These are phyloP conservation scores for Dinomys branickii DNA, from an alignment of 2,113 vertebrate species.

Conservation along the genomic window DNA sequence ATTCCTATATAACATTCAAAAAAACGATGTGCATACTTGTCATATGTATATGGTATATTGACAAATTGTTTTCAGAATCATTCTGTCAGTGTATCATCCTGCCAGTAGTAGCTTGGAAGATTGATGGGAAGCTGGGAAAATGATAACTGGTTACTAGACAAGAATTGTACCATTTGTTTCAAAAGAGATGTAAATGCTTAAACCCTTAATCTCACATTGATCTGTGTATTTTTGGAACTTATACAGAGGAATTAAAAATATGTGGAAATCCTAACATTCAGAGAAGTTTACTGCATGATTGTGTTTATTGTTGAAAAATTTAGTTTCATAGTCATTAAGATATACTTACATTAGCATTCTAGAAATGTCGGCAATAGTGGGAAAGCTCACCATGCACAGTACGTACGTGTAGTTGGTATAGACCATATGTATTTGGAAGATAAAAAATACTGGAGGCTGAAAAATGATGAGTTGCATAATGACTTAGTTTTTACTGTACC, in stretches of 20 bases:
- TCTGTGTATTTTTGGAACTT: conserved; percentile 6
- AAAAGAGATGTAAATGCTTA: conserved; percentile 44
- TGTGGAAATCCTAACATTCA: not conserved
- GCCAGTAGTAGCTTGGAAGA: not conserved
- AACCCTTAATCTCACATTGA: not conserved
- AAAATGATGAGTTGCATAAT: conserved; percentile 19
- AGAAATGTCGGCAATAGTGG: not conserved
- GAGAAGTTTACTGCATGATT: not conserved
- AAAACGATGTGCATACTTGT: not conserved
- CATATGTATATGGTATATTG: not conserved
- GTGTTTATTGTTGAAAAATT: conserved; percentile 32
- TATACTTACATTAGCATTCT: conserved; percentile 40
- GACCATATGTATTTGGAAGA: not conserved
- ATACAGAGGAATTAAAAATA: conserved; percentile 24
- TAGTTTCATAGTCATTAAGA: conserved; percentile 29
- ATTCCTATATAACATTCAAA: not conserved
- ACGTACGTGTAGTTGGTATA: not conserved
- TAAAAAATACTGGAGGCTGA: not conserved
- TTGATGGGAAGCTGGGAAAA: conserved; percentile 2
- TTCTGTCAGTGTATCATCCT: not conserved
- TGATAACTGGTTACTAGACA: not conserved
- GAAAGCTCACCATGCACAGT: not conserved
- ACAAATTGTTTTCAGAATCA: conserved; percentile 28
- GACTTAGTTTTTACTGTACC: conserved; percentile 1
- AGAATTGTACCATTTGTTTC: conserved; percentile 6